Base-by-base conservation (phyloP, 2,113 vertebrate species). In the Heliornis fulica region DNA sequence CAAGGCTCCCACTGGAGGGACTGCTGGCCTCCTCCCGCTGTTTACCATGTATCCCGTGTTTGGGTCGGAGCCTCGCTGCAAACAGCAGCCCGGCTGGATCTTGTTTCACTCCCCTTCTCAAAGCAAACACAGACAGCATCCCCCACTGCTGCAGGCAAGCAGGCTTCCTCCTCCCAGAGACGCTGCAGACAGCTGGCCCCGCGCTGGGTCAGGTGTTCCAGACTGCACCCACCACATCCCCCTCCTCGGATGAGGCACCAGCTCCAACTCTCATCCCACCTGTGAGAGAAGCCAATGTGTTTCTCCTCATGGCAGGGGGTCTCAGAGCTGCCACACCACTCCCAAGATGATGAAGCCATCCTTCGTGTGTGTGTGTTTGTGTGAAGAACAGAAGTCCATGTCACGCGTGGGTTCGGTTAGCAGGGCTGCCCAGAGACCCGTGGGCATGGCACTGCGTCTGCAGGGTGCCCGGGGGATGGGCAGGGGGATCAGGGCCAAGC, bases 391-490 rank as follows among this genome's bases (percentile, higher is more conserved):
- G n/a, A 84, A 78, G 57, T 17, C 53, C 51, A 22, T 40, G 23
- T 18, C 13, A 4, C 0, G 1, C 3, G 1, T 34, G 56, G 22
- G 5, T 64, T 65, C 11, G 29, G 17, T 13, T n/a, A 60, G 8
- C 41, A 36, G 16, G 31, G 41, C 25, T 77, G 48, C 20, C 40
- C 0, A 0, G 28, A 87, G 43, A 43, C 10, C 16, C 26, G 4
- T 0, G 0, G 40, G 12, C 10, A 6, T 0, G 0, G 15, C 1
- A 13, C 17, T 64, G 17, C 56, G 25, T 11, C 17, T 6, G 2
- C 51, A 63, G 48, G 9, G 7, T 29, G 13, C 45, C 34, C 3
- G 1, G 61, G 50, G 22, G 15, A 40, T 31, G n/a, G 46, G 41
- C 23, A 59, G 46, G 45, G 41, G 57, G 8, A 13, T 32, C 41